Evolutionary conservation across 2,888 invertebrate genomes (phyloP).

Genomic region (Ochlodes sylvanus): DNA sequence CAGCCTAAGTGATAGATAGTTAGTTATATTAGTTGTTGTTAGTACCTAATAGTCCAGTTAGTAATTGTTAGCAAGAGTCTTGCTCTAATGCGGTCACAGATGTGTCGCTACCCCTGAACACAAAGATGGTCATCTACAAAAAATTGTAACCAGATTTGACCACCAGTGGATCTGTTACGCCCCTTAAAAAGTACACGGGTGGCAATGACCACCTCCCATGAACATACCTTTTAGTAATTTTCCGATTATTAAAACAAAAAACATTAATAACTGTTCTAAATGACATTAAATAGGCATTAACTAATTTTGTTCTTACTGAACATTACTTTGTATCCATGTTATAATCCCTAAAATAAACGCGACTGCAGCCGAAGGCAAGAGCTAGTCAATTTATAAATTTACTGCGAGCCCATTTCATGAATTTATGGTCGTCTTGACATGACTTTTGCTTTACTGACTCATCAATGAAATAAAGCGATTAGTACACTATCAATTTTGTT

Average conservation of each 20-base stretch:
- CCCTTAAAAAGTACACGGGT: background rate
- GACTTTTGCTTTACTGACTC: conserved; percentile 36
- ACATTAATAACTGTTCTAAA: too few species aligned
- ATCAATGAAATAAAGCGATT: background rate
- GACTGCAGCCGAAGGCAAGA: conserved; percentile 15
- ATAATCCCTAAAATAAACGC: background rate
- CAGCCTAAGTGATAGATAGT: too few species aligned
- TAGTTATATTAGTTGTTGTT: too few species aligned
- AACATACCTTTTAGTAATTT: too few species aligned
- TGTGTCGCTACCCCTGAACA: too few species aligned
- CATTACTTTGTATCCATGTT: background rate
- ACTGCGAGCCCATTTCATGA: conserved; percentile 14
- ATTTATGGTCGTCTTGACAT: conserved; percentile 33
- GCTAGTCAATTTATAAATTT: conserved; percentile 27
- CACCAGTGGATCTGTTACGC: too few species aligned
- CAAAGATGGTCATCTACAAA: too few species aligned
- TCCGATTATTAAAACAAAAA: too few species aligned
- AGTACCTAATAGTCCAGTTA: too few species aligned
- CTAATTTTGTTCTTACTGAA: background rate
- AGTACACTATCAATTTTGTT: background rate
- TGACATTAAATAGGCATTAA: background rate
- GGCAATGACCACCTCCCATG: background rate
- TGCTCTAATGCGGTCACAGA: too few species aligned
- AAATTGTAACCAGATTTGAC: too few species aligned
- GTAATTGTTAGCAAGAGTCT: too few species aligned